Base-by-base conservation (phyloP, 2,113 vertebrate genomes). In the Silurus asotus region DNA sequence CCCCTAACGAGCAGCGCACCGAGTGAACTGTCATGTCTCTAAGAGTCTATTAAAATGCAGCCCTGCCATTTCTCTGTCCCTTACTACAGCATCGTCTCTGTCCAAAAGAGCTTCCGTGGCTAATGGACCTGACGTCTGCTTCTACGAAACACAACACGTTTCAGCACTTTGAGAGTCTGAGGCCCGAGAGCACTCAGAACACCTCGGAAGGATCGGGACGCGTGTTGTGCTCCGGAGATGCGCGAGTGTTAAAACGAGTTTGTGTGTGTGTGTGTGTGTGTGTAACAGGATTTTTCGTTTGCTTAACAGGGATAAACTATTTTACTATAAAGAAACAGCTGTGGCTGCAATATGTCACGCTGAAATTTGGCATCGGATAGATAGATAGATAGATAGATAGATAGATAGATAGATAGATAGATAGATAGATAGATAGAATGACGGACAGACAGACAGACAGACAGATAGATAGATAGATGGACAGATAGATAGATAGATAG, bases 131-230 rank as follows among this genome's bases (percentile, higher is more conserved):
- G 65, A 23, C 87, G 76, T 56, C 85, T 28, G 14, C 55, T 64
- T 82, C 77, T 61, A 78, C 78, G 88, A 28, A 77, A 58, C 75
- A 8, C 89, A 84, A 91, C 84, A 92, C 85, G 88, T 89, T 88
- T 91, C 88, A 61, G 84, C 70, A 89, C 90, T 89, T 88, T 69
- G 17, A 83, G 11, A 67, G 48, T 72, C 74, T 49, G 58, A 55
- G 61, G 85, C 49, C 28, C 87, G 7, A 76, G 67, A 88, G 85
- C 89, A 82, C 81, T 89, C 87, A 77, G 25, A 1, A 37, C 80
- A 67, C 53, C 84, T 59, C 61, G 15, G 58, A 87, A 83, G 87
- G 70, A 55, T 72, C 61, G 11, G 64, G 45, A 74, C 14, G 9
- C 58, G 20, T 28, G 83, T 25, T 67, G 25, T 53, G 25, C 62